Conservation (phyloP, 2,888 invertebrate species). For the Entomobrya proxima region DNA sequence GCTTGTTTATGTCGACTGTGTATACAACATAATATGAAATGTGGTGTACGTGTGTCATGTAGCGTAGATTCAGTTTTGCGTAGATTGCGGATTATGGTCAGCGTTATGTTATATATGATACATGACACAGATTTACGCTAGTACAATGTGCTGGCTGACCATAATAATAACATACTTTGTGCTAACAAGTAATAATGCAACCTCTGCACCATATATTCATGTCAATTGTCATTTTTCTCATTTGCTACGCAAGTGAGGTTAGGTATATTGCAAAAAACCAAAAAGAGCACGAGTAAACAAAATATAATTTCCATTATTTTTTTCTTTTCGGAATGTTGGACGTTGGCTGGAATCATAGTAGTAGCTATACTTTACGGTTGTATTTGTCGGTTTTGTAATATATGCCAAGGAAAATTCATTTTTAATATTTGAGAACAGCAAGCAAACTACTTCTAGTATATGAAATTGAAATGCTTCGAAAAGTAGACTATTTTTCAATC, state of each 20-base stretch:
- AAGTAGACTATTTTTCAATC: too few relatives aligned
- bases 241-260: background rate
- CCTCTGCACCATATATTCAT: background rate
- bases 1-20: background rate
- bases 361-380: too few relatives aligned
- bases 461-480: too few relatives aligned
- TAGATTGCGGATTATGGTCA: background rate
- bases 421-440: too few relatives aligned
- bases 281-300: background rate
- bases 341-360: too few relatives aligned
- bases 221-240: conserved; percentile 27
- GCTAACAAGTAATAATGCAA: conserved; percentile 7
- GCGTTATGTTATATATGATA: background rate
- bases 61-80: too few relatives aligned
- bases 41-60: too few relatives aligned
- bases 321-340: background rate
- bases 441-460: too few relatives aligned
- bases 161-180: background rate
- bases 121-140: background rate
- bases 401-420: too few relatives aligned
- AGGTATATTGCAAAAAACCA: too few relatives aligned
- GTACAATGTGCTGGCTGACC: background rate
- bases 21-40: too few relatives aligned
- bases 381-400: too few relatives aligned
- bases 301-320: background rate